Evolutionary conservation across 2,113 vertebrate genomes (phyloP).

Genomic region (Raphicerus campestris): DNA sequence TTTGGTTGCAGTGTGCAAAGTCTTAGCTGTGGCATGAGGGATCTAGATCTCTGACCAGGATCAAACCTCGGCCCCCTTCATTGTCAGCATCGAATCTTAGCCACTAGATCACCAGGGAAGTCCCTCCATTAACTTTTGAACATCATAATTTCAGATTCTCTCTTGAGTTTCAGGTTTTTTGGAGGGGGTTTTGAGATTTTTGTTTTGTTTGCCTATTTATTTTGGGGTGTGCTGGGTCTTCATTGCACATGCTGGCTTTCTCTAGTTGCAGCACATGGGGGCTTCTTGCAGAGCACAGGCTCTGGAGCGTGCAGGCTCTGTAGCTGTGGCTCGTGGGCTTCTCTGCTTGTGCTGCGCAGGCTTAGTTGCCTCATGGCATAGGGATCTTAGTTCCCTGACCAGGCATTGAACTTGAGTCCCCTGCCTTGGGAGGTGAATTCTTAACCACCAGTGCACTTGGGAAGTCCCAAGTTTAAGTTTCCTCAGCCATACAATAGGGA

Average conservation of each 20-base stretch:
- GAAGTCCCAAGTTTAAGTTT: background rate
- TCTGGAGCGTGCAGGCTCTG: background rate
- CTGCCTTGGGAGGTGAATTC: background rate
- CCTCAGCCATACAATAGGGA: background rate
- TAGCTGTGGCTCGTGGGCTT: background rate
- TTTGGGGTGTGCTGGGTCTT: background rate
- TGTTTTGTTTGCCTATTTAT: background rate
- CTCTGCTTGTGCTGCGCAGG: background rate
- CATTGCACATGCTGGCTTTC: background rate
- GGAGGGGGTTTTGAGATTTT: background rate
- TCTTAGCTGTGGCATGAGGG: background rate
- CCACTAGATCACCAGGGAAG: background rate
- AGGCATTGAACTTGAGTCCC: background rate
- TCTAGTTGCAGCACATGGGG: background rate
- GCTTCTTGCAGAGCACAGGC: background rate
- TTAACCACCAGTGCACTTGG: background rate
- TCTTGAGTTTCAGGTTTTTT: background rate
- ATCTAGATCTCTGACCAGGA: background rate
- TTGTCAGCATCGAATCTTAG: background rate
- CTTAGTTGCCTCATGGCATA: background rate
- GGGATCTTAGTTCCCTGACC: background rate
- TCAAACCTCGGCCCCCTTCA: background rate
- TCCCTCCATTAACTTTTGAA: background rate
- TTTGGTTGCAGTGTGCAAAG: background rate
- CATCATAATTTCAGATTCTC: background rate